Evolutionary conservation across 2,113 vertebrate species (phyloP).

Genomic region (Phylloscopus whistleri): DNA sequence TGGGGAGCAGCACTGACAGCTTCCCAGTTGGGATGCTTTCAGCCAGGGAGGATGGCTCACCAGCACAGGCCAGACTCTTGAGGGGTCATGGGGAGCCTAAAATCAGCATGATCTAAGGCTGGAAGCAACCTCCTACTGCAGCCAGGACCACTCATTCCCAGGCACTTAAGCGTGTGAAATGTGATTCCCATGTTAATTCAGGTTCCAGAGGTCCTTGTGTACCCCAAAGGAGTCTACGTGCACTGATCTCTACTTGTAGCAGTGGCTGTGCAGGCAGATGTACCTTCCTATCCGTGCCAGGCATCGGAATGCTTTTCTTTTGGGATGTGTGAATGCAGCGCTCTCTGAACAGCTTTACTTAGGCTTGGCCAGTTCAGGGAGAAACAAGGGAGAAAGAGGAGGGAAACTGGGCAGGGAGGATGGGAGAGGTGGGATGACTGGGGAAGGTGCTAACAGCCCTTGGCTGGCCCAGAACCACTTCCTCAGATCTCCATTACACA

Average conservation of each 20-base stretch:
- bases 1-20: neutral
- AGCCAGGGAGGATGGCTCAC: neutral
- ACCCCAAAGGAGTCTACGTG: neutral
- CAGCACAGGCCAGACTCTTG: neutral
- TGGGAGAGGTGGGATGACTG: constrained; percentile 68
- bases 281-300: neutral
- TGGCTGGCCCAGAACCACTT: constrained; percentile 72
- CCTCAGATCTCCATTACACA: constrained; percentile 74
- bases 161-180: neutral
- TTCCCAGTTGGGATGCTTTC: neutral
- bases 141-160: neutral
- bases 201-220: neutral
- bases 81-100: neutral
- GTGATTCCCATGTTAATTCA: neutral
- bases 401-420: neutral
- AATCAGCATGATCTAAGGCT: neutral
- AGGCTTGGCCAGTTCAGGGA: neutral
- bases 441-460: constrained; percentile 75
- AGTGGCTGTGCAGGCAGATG: neutral
- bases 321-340: neutral
- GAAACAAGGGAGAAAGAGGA: neutral
- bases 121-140: neutral
- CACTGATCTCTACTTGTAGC: neutral
- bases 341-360: neutral
- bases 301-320: neutral